Evolutionary conservation across 2,113 vertebrate species (phyloP), one percentile per base, ranked within the genome.

Genomic region (Verasper variegatus): DNA sequence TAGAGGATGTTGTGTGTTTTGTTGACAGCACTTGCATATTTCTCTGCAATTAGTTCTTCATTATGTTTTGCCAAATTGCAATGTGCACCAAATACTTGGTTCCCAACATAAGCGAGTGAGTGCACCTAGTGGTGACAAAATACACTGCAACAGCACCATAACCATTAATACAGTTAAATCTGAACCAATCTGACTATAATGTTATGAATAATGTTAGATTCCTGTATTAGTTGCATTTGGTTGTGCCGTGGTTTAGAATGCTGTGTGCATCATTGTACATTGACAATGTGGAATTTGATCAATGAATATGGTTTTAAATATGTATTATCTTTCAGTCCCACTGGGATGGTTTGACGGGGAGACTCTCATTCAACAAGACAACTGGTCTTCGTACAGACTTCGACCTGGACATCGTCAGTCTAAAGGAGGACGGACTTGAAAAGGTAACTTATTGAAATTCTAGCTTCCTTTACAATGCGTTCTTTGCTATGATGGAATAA

Each of bases 311-410:
- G 47, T 51, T 51, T 5, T 74, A 56, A 65, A 72, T 59, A 51
- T 71, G 20, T 74, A 2, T 76, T 82, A 14, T 88, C 68, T 64
- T 90, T 60, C 94, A 99, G 98, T 97, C 98, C 68, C 98, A 99
- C 42, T 99, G 98, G 98, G 98, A 99, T 91, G 98, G 98, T 80
- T 92, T 99, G 92, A 99, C 98, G 0, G 98, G 98, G 78, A 95
- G 98, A 35, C 95, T 99, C 57, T 96, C 96, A 81, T 99, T 99
- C 92, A 99, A 99, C 92, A 97, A 96, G 93, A 97, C 96, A 15
- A 96, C 94, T 1, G 98, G 98, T 54, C 94, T 99, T 15, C 93
- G 98, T 60, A 99, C 97, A 1, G 98, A 99, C 92, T 99, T 99
- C 56, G 98, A 99, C 89, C 84, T 99, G 94, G 98, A 99, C 90